A percentile compares a stretch with the other conserved stretches of the same genome.
Evolutionary conservation across 2,797 vertebrate species (phyloP).

Genomic region (Lagodon rhomboides): DNA sequence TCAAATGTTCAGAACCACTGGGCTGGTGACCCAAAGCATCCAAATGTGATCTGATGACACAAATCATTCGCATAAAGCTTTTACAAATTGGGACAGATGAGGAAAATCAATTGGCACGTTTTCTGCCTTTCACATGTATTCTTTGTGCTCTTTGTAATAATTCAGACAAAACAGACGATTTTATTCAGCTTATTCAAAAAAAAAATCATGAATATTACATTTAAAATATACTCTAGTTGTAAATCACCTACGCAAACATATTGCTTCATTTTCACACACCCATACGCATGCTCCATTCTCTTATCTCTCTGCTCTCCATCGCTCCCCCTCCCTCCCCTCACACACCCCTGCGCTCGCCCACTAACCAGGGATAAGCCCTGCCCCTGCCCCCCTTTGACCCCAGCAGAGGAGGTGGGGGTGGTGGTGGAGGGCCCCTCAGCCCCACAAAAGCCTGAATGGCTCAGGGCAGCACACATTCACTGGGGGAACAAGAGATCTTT

Average conservation of each 20-base stretch:
- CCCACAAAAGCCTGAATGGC: constrained; percentile 87
- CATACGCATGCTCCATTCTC: constrained; percentile 42
- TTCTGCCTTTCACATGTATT: background rate
- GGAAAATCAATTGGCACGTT: background rate
- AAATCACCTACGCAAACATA: constrained; percentile 36
- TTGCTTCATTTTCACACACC: constrained; percentile 59
- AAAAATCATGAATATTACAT: constrained; percentile 10
- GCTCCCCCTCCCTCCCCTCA: constrained; percentile 32
- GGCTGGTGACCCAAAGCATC: background rate
- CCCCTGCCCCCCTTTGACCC: constrained; percentile 86
- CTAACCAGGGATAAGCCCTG: constrained; percentile 83
- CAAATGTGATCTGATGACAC: background rate
- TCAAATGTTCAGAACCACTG: background rate
- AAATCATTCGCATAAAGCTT: constrained; percentile 16
- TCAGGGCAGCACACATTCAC: constrained; percentile 86
- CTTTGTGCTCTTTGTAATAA: background rate
- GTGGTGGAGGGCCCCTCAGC: constrained; percentile 75
- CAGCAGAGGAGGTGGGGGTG: constrained; percentile 63
- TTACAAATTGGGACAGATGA: constrained; percentile 7
- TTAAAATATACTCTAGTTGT: background rate
- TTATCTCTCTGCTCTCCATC: constrained; percentile 58
- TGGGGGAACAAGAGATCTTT: constrained; percentile 87
- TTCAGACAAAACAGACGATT: background rate
- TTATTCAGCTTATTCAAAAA: constrained; percentile 4
- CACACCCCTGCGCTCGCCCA: constrained; percentile 67